phyloP scores from a whole-genome alignment of 1,140 invertebrate genomes.

The Caenorhabditis tropicalis region DNA sequence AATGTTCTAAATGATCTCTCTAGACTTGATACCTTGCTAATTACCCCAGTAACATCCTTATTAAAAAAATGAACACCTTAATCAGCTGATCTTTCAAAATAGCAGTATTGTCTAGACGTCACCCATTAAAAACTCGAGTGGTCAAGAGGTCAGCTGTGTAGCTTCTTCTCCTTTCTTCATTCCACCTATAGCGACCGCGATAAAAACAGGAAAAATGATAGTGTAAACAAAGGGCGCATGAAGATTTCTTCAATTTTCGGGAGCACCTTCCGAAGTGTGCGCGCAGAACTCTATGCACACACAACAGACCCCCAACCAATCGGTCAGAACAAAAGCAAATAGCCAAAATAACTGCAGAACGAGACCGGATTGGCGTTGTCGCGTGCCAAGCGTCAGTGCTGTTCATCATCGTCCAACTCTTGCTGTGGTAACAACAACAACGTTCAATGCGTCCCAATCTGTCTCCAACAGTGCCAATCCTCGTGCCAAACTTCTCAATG shows the following conservation, averaged over 20 bases:
- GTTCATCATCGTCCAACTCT: conserved; percentile 13
- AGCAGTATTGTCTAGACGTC: too few species aligned
- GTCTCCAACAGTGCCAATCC: conserved; percentile 47
- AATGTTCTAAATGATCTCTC: too few species aligned
- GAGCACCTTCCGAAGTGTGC: background rate
- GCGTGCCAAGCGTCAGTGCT: conserved; percentile 52
- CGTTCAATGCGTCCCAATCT: conserved; percentile 45
- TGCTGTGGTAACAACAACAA: conserved; percentile 43
- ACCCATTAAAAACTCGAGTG: too few species aligned
- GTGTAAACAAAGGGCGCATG: conserved; percentile 26
- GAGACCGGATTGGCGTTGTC: conserved; percentile 47
- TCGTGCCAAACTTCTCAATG: conserved; percentile 29
- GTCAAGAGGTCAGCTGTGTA: conserved; percentile 2
- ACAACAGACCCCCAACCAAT: background rate
- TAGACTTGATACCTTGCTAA: too few species aligned
- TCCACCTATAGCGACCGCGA: background rate
- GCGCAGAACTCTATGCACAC: background rate
- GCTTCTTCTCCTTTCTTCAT: background rate
- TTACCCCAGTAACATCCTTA: too few species aligned
- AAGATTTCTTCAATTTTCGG: conserved; percentile 15
- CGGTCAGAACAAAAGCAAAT: background rate
- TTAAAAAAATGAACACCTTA: too few species aligned
- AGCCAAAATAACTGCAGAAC: conserved; percentile 40
- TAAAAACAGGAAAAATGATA: conserved; percentile 44
- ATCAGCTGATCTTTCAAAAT: too few species aligned